phyloP scores from a whole-genome alignment of 2,888 invertebrate genomes.

The Rhagium mordax region DNA sequence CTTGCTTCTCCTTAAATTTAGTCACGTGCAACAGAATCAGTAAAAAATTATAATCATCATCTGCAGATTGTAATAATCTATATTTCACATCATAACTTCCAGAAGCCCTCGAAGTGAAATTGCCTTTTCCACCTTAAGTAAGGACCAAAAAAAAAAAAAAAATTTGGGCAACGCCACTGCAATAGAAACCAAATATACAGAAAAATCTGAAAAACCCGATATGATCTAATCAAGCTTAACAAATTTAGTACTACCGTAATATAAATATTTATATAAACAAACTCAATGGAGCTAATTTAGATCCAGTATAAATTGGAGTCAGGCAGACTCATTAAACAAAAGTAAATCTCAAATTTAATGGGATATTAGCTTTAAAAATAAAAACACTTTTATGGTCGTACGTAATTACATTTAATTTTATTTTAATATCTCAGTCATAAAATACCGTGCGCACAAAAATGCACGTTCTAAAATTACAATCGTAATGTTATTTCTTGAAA shows the following conservation, averaged over 20 bases:
- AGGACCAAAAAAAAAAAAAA: no score
- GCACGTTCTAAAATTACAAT: not conserved
- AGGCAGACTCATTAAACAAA: not conserved
- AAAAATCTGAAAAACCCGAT: no score
- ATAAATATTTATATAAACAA: not conserved
- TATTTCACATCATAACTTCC: no score
- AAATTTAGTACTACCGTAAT: not conserved
- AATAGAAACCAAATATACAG: no score
- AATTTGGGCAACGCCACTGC: no score
- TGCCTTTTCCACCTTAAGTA: no score
- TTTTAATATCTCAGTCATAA: not conserved
- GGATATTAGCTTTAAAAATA: not conserved
- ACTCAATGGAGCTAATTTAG: not conserved
- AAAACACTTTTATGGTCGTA: not conserved
- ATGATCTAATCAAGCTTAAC: no score
- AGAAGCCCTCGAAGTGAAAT: no score
- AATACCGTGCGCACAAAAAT: not conserved
- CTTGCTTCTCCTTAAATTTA: no score
- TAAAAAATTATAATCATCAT: no score
- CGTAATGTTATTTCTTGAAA: not conserved
- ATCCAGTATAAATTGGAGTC: not conserved
- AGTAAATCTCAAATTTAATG: not conserved
- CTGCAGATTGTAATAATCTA: no score
- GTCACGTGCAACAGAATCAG: no score
- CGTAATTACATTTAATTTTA: not conserved